A percentile compares a stretch with the other conserved stretches of the same genome.
Conservation (phyloP, 2,888 invertebrate genomes). For the Spisula subtruncata region DNA sequence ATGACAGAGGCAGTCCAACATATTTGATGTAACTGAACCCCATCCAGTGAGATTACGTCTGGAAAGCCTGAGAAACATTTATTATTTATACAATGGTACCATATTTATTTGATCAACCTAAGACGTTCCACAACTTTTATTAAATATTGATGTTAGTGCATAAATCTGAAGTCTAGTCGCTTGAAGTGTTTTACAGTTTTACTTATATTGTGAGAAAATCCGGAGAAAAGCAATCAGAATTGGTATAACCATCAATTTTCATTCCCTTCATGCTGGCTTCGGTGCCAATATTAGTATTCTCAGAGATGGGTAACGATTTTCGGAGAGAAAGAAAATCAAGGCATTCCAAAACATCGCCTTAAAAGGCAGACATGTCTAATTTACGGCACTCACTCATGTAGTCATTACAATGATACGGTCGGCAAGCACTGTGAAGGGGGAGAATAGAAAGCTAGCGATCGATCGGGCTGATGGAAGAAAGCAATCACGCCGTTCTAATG, state of each 20-base stretch:
- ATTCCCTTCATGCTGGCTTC: neutral
- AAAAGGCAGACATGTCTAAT: conserved; percentile 36
- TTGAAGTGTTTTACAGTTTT: neutral
- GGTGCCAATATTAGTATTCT: neutral
- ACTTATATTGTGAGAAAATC: neutral
- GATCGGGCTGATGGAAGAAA: conserved; percentile 54
- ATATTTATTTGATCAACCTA: too few relatives aligned
- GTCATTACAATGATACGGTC: conserved; percentile 33
- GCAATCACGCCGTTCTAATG: conserved; percentile 70
- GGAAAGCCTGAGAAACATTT: too few relatives aligned
- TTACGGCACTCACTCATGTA: neutral
- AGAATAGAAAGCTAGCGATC: conserved; percentile 41
- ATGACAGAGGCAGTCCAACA: too few relatives aligned
- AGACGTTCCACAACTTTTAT: too few relatives aligned
- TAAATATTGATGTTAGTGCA: too few relatives aligned
- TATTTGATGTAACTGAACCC: too few relatives aligned
- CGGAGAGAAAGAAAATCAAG: conserved; percentile 27
- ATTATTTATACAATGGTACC: too few relatives aligned
- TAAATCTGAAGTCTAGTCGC: neutral
- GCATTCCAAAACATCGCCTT: conserved; percentile 46
- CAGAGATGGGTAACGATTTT: neutral
- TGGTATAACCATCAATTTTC: neutral
- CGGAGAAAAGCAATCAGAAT: neutral
- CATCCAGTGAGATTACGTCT: too few relatives aligned
- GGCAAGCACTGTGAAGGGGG: conserved; percentile 32